phyloP scores from a whole-genome alignment of 2,797 vertebrate genomes.

The Lithobates pipiens region DNA sequence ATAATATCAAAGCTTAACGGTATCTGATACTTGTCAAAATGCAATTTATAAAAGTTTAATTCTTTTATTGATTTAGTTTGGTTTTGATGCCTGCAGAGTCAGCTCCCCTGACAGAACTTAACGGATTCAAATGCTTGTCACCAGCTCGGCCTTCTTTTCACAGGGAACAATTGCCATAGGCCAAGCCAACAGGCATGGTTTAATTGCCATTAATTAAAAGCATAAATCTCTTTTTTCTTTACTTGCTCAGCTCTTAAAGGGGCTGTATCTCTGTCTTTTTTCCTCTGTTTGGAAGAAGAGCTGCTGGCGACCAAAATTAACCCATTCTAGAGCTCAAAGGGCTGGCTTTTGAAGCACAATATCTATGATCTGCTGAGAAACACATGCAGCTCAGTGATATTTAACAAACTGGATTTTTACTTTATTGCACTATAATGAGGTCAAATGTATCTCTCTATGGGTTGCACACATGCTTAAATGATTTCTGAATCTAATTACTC shows the following conservation, averaged over 20 bases:
- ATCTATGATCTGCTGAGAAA: constrained; percentile 92
- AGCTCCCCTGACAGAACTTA: constrained; percentile 99
- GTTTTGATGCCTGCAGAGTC: constrained; percentile 99
- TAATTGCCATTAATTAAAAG: constrained; percentile 99
- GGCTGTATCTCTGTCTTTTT: constrained; percentile 85
- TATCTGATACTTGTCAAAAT: constrained; percentile 99
- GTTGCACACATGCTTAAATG: constrained; percentile 96
- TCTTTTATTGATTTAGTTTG: constrained; percentile 99
- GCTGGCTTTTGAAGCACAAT: constrained; percentile 90
- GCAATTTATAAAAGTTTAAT: constrained; percentile 99
- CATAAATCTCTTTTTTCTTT: constrained; percentile 99
- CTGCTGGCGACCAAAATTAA: constrained; percentile 96
- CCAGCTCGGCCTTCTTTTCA: constrained; percentile 97
- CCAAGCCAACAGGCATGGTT: constrained; percentile 99
- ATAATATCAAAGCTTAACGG: constrained; percentile 97
- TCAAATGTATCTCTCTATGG: constrained; percentile 97
- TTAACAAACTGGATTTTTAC: constrained; percentile 98
- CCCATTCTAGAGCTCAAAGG: constrained; percentile 80
- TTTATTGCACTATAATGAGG: constrained; percentile 99
- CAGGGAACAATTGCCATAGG: constrained; percentile 99
- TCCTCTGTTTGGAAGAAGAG: constrained; percentile 93
- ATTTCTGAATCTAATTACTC: constrained; percentile 93
- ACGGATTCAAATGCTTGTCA: constrained; percentile 99
- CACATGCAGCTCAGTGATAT: constrained; percentile 92
- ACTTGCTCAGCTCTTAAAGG: constrained; percentile 97